Percentiles rank a stretch among this genome's conserved stretches.
Conservation (phyloP, 2,113 vertebrate species). For the Piaya cayana region DNA sequence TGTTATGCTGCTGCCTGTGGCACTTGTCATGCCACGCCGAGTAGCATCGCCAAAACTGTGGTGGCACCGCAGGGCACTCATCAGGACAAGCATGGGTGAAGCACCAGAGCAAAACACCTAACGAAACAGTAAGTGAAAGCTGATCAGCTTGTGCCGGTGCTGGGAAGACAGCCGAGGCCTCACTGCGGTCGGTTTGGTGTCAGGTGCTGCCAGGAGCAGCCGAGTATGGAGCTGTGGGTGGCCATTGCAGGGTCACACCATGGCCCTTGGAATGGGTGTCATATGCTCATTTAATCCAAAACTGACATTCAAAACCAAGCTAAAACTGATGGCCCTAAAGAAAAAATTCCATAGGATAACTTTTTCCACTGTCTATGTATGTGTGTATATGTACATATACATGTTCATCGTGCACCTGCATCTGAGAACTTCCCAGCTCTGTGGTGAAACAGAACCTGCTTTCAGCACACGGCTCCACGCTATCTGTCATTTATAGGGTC, state of each 20-base stretch:
- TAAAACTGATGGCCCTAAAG: background rate
- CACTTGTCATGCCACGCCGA: too few relatives aligned
- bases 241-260: fast-evolving
- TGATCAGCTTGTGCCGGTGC: fast-evolving
- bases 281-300: background rate
- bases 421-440: background rate
- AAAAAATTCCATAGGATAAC: fast-evolving
- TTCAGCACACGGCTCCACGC: fast-evolving
- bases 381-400: too few relatives aligned
- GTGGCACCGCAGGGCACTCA: background rate
- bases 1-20: background rate
- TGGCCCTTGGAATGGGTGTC: fast-evolving
- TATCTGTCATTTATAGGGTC: fast-evolving
- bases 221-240: fast-evolving
- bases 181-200: fast-evolving
- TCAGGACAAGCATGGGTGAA: fast-evolving
- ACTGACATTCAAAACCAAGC: background rate
- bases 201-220: too few relatives aligned
- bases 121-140: background rate
- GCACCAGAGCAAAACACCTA: fast-evolving
- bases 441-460: fast-evolving
- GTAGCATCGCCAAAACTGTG: background rate
- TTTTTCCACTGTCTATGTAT: background rate
- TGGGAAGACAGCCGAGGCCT: background rate
- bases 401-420: background rate